Base-by-base conservation (phyloP, 1,140 invertebrate genomes). In the Leptinotarsa defecta region DNA sequence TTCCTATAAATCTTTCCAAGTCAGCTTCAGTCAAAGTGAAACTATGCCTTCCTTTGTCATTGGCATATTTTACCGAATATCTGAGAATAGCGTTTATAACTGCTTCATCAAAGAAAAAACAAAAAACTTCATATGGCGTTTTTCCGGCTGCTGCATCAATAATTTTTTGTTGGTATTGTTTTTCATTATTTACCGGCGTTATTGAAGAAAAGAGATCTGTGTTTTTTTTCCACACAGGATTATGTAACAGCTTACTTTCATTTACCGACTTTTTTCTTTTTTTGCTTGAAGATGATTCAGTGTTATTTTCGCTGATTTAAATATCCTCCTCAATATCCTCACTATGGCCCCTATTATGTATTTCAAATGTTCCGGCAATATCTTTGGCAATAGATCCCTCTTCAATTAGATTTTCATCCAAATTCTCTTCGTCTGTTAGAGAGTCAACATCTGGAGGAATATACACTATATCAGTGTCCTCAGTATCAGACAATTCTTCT, bases 71-170 rank as follows among this genome's bases (percentile, higher is more conserved):
- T 11, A 74, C 5, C 24, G 76, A 74, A 67, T 22, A 74, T 6
- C 65, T 19, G 17, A 73, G 19, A 43, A 75, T 71, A 15, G 48
- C 20, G 8, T 64, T 15, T 19, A 76, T 17, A 13, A 76, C 19
- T 27, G 67, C 72, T 4, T 75, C 63, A 75, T 75, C 76, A 74
- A 77, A 75, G 61, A 75, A 77, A 1, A 75, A 68, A 15, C 24
- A 52, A 75, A 75, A 75, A 43, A 67, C 13, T 15, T 77, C 68
- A 13, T 67, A 15, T 48, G 68, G 76, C 1, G 73, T 52, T 75
- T 75, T 75, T 8, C 70, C 73, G 27, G 27, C 27, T 34, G 27
- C 27, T 34, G 27, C 27, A 70, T 11, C 17, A 17, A 77, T 34
- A 8, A 48, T 20, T 43, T 57, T 61, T 19, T 52, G n/a, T 13